A percentile compares a stretch with the other conserved stretches of the same genome.
Conservation (phyloP, 2,113 vertebrate species). For the Actenoides hombroni region DNA sequence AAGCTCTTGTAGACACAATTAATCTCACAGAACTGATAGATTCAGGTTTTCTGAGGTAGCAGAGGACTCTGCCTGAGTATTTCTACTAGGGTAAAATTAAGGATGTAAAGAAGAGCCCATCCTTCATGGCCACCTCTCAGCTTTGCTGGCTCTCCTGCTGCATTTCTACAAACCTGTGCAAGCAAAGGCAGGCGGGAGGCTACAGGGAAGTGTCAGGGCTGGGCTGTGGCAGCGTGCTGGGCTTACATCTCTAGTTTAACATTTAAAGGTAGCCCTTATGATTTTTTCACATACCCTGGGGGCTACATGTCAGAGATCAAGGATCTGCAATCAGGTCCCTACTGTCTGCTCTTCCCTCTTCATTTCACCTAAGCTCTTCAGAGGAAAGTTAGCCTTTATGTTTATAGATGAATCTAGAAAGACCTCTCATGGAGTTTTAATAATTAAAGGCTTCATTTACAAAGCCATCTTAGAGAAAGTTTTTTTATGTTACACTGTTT, state of each 20-base stretch:
- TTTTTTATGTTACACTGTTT: background rate
- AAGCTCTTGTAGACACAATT: background rate
- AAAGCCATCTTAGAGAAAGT: background rate
- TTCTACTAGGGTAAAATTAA: background rate
- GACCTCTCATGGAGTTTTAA: background rate
- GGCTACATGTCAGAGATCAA: background rate
- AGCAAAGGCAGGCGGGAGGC: background rate
- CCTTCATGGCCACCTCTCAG: background rate
- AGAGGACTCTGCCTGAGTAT: background rate
- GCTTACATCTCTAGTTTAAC: background rate
- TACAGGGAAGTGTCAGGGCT: background rate
- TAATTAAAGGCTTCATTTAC: conserved; percentile 14
- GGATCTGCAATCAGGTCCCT: background rate
- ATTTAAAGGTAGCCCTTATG: background rate
- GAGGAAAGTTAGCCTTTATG: background rate
- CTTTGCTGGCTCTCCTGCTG: background rate
- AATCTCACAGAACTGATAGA: background rate
- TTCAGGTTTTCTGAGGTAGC: background rate
- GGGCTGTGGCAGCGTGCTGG: background rate
- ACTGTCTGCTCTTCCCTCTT: background rate
- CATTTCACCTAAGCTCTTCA: background rate
- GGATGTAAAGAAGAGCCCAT: background rate
- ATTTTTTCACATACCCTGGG: background rate
- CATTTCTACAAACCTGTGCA: background rate
- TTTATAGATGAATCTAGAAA: background rate